These are phyloP conservation scores for Merodon equestris DNA, from an alignment of 2,888 invertebrate genomes.

Conservation along the genomic window DNA sequence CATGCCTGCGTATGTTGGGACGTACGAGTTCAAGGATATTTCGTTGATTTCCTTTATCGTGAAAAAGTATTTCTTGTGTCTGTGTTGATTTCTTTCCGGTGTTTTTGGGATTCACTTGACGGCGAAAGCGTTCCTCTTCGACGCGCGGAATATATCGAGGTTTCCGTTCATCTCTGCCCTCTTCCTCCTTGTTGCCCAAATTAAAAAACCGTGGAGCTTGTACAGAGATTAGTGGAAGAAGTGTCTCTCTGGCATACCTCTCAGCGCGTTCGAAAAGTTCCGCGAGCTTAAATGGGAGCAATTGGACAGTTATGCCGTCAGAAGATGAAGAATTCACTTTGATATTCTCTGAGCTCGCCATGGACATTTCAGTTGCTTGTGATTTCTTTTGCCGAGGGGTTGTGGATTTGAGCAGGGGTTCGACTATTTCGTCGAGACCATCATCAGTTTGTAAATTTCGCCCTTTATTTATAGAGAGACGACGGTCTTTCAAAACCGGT, in stretches of 20 bases:
- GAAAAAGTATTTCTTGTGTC: conserved; percentile 44
- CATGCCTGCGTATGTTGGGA: conserved; percentile 41
- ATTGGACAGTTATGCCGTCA: conserved; percentile 84
- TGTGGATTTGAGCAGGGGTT: conserved; percentile 85
- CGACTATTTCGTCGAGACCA: conserved; percentile 83
- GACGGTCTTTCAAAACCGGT: conserved; percentile 79
- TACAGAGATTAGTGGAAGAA: conserved; percentile 87
- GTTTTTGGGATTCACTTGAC: conserved; percentile 26
- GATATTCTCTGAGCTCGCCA: conserved; percentile 69
- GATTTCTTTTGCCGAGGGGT: conserved; percentile 80
- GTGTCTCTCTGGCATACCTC: conserved; percentile 87
- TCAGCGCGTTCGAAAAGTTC: conserved; percentile 90
- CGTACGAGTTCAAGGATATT: conserved; percentile 76
- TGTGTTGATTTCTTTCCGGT: conserved; percentile 15
- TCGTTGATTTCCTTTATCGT: conserved; percentile 70
- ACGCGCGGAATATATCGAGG: conserved; percentile 84
- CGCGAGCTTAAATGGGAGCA: conserved; percentile 87
- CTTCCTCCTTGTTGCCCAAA: conserved; percentile 80
- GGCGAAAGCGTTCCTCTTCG: conserved; percentile 74
- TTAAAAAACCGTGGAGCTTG: conserved; percentile 87
- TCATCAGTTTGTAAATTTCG: conserved; percentile 73
- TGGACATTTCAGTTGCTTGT: conserved; percentile 79
- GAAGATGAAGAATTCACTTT: conserved; percentile 72
- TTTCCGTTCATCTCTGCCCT: conserved; percentile 73
- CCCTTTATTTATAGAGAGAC: conserved; percentile 72